A percentile compares a stretch with the other conserved stretches of the same genome.
Evolutionary conservation across 2,797 vertebrate genomes (phyloP).

Genomic region (Gallinago nigripennis): DNA sequence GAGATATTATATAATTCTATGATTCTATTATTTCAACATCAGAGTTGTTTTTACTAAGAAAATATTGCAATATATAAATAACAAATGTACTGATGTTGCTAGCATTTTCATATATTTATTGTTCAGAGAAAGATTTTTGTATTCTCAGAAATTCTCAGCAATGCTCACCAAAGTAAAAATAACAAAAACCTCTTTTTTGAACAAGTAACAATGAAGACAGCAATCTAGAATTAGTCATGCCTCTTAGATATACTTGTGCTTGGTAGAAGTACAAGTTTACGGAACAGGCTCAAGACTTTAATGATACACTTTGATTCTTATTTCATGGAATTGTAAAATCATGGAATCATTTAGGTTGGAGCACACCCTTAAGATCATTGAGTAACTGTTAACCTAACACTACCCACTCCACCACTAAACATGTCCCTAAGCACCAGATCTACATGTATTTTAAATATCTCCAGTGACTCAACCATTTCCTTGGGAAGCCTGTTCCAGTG

Average conservation of each 20-base stretch:
- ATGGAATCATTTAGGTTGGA: background rate
- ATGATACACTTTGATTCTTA: background rate
- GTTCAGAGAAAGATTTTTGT: background rate
- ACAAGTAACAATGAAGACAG: background rate
- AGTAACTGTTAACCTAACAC: background rate
- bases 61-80: background rate
- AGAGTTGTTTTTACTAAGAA: background rate
- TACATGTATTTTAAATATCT: no score
- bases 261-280: background rate
- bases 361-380: background rate
- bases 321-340: background rate
- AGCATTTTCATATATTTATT: background rate
- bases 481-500: no score
- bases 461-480: no score
- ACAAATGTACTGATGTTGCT: background rate
- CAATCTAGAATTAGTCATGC: background rate
- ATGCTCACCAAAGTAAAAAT: background rate
- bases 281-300: background rate
- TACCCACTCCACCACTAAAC: background rate
- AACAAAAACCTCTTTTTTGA: background rate
- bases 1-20: background rate
- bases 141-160: background rate
- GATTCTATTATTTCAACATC: background rate
- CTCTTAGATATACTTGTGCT: background rate
- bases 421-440: background rate